Percentiles rank a stretch among this genome's conserved stretches.
Conservation (phyloP, 2,797 vertebrate species). For the Liparis tanakae region DNA sequence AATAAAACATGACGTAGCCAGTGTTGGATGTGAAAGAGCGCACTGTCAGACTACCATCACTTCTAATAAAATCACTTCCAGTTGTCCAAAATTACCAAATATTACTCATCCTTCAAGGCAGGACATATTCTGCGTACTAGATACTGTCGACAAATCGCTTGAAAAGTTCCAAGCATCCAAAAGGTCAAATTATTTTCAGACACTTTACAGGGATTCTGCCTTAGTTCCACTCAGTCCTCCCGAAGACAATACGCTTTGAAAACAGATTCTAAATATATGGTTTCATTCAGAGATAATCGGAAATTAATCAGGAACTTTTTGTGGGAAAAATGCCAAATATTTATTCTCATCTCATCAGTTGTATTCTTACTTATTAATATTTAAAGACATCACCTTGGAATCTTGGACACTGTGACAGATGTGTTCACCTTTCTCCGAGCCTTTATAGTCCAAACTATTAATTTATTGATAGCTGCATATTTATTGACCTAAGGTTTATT, state of each 20-base stretch:
- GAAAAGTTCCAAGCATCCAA: not conserved
- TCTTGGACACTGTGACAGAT: not conserved
- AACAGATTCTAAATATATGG: not conserved
- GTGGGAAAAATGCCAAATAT: not conserved
- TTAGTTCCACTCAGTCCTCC: not conserved
- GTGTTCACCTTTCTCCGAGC: not conserved
- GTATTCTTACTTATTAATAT: not conserved
- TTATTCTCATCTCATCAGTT: not conserved
- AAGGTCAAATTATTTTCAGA: not conserved
- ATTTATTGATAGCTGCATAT: not conserved
- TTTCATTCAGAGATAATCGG: not conserved
- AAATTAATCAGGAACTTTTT: not conserved
- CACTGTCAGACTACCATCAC: conserved; percentile 37
- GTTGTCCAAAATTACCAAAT: not conserved
- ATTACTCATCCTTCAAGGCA: not conserved
- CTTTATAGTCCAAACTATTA: not conserved
- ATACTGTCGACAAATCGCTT: not conserved
- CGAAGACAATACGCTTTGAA: not conserved
- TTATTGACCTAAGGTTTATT: not conserved
- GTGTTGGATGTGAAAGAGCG: conserved; percentile 40
- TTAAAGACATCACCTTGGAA: not conserved
- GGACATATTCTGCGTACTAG: not conserved
- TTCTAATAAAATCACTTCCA: conserved; percentile 41
- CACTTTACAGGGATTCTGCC: not conserved
- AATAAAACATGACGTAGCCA: conserved; percentile 68